Base-by-base conservation (phyloP, 2,797 vertebrate genomes). In the Menidia menidia region DNA sequence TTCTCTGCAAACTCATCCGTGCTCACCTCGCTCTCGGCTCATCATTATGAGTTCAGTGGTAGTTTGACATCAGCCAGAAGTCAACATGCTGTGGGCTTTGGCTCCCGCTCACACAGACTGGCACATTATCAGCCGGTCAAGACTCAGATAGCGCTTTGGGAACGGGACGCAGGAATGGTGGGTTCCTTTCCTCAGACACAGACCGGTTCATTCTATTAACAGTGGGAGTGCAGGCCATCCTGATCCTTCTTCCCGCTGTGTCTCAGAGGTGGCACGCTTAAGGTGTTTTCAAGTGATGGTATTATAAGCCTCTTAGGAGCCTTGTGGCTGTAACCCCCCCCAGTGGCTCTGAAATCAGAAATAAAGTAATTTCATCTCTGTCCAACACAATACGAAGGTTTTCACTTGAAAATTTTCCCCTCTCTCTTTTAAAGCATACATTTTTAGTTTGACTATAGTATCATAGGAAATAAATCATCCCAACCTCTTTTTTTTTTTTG, bases 231-330 rank as follows among this genome's bases (percentile, higher is more conserved):
- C 43, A 2, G 1, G 66, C 39, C 44, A 4, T 50, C 43, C 51
- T 64, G 60, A 67, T 57, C 62, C 51, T 58, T 67, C 12, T 35
- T 67, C 56, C 68, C 13, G 68, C 61, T 59, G 59, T 14, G 60
- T 82, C 56, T 82, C 60, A 2, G 35, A 57, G 75, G 68, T 60
- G 71, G 69, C 2, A 47, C 62, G 75, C 43, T 57, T 63, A 77
- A 87, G 85, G 87, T 89, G 74, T 81, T 80, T 74, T 77, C 61
- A 65, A 76, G 44, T 65, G 67, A 70, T 70, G 71, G 76, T 84
- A 42, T 55, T 72, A 44, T 86, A 87, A 87, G 79, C 88, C 64
- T 89, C 82, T 85, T 84, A 81, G 77, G 77, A 55, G 56, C 59
- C 5, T 69, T 83, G 78, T 87, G 81, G 62, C 75, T 82, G 58